Base-by-base conservation (phyloP, 2,113 vertebrate species). In the Nerophis ophidion region DNA sequence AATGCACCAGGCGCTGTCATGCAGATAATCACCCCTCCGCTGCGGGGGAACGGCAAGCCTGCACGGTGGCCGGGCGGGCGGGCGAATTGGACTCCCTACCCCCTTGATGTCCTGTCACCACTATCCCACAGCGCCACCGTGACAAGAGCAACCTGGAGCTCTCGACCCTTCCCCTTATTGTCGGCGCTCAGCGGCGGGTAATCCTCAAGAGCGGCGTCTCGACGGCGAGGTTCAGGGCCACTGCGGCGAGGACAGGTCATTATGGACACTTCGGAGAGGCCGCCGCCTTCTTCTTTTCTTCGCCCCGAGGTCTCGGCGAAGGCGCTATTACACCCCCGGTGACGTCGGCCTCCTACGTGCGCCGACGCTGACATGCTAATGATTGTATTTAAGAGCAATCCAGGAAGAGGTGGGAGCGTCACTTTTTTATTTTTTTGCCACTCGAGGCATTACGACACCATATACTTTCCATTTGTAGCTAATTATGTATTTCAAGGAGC, bases 161-260 rank as follows among this genome's bases (percentile, higher is more conserved):
- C 79, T 55, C 76, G 79, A 82, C 74, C 69, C 73, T 38, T 12
- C 58, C 66, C 65, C 69, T 47, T 64, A 15, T 48, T 12, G 11
- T 58, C 70, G 63, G 56, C 60, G 70, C 82, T 80, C n/a, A 51
- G 50, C 63, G 77, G 72, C 76, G 74, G 74, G n/a, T 88, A 82
- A 88, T 87, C 85, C 76, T 8, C 64, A 51, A 70, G 36, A 67
- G 77, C 26, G 4, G 26, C 26, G 26, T 26, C 26, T 26, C 26
- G 26, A 26, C 4, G 26, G 26, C 71, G 60, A 74, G 69, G 69
- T 77, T 62, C 42, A 53, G 70, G 53, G 4, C 74, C 75, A 77
- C 81, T 68, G 55, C 68, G 61, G 77, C 54, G 75, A 84, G 82
- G 80, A 84, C 83, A 82, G 85, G 86, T 87, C 86, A 88, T 87